Base-by-base conservation (phyloP, 2,888 invertebrate genomes). In the Cabera pusaria region DNA sequence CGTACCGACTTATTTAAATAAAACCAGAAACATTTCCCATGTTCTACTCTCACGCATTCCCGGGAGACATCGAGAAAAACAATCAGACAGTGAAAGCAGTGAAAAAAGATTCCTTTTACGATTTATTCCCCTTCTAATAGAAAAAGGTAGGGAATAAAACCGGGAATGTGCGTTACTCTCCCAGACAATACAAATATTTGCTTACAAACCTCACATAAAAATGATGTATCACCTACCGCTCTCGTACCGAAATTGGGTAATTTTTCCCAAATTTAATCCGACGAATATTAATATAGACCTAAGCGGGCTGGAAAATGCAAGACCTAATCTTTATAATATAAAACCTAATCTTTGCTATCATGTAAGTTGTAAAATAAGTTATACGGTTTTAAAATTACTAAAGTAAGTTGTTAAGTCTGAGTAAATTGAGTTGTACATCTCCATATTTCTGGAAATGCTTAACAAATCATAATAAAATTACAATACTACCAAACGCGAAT, bases 161-260 rank as follows among this genome's bases (percentile, higher is more conserved):
- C 59, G 39, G 53, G 71, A 76, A 77, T 70, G 69, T 64, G 62
- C 63, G 68, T 63, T 64, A 56, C 67, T 64, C 69, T 58, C 64
- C 62, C 60, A 71, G 66, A 80, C 79, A 82, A 80, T 77, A 78
- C 77, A 81, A 80, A 82, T 81, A 80, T 80, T 82, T 80, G 69
- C 73, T 67, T 64, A 64, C 62, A 61, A 61, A 62, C 57, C 64
- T 64, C 62, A 62, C 76, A 79, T 83, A 81, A 83, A 82, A 78
- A 73, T 80, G 79, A 82, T 68, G 67, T 64, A 81, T 72, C 54
- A 59, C 61, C 56, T 49, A 51, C 41, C 35, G 35, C 31, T 17
- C 35, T 35, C 55, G 53, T 40, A 52, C 53, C 49, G 51, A 56
- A 64, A 75, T 73, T 64, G 70, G 71, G 65, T 65, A 68, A 72